Evolutionary conservation across 2,113 vertebrate genomes (phyloP).

Genomic region (Naja naja): DNA sequence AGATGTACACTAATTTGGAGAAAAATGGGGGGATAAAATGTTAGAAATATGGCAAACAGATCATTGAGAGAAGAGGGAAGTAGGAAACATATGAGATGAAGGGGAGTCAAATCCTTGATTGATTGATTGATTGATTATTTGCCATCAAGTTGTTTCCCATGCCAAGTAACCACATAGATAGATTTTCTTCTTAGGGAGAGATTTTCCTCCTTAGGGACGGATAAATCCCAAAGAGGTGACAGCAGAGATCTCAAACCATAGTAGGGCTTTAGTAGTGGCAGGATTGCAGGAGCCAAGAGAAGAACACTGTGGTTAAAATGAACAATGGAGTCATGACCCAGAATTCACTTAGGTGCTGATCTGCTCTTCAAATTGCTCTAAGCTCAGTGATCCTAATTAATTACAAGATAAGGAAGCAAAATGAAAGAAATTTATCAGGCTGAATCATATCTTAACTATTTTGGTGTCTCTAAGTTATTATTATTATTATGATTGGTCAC

Average conservation of each 20-base stretch:
- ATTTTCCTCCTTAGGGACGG: background rate
- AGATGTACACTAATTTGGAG: background rate
- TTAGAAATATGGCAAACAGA: background rate
- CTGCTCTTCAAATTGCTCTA: background rate
- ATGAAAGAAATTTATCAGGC: background rate
- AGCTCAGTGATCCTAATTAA: background rate
- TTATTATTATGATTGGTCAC: background rate
- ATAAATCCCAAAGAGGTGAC: background rate
- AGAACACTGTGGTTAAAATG: background rate
- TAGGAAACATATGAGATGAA: background rate
- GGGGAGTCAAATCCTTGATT: background rate
- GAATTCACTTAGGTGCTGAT: background rate
- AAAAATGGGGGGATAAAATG: background rate
- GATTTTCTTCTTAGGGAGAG: background rate
- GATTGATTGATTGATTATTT: background rate
- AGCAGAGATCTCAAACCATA: background rate
- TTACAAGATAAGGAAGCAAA: background rate
- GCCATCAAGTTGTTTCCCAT: background rate
- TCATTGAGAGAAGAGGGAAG: background rate
- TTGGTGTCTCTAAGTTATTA: background rate
- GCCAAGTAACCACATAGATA: background rate
- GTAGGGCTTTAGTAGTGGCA: background rate
- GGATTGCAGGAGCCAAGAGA: background rate
- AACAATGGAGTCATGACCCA: background rate
- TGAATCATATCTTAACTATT: background rate